A percentile compares a stretch with the other conserved stretches of the same genome.
Evolutionary conservation across 2,113 vertebrate species (phyloP).

Genomic region (Strigops habroptila): DNA sequence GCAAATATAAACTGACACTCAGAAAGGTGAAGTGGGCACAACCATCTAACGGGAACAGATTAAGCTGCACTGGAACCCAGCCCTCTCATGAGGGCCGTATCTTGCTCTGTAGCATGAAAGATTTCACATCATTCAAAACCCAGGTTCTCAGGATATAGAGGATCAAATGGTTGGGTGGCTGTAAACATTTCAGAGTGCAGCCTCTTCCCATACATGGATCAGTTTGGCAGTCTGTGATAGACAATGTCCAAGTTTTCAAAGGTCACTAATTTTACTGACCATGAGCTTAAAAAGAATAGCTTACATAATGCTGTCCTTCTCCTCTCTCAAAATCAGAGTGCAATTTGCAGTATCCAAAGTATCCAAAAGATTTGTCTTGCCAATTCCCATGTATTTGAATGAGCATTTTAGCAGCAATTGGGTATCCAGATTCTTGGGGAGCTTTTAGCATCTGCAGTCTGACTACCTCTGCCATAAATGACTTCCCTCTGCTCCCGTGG

Average conservation of each 20-base stretch:
- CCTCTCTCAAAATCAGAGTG: not conserved
- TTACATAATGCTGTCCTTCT: not conserved
- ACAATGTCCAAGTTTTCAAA: not conserved
- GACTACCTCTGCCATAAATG: not conserved
- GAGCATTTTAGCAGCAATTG: not conserved
- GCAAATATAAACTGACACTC: not conserved
- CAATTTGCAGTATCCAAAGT: not conserved
- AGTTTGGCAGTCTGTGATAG: not conserved
- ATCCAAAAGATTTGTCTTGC: not conserved
- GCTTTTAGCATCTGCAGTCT: not conserved
- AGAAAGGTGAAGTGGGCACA: not conserved
- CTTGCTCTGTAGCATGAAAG: rapidly evolving
- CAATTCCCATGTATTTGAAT: not conserved
- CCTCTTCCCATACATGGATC: not conserved
- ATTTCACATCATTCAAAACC: not conserved
- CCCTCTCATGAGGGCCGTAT: not conserved
- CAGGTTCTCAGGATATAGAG: not conserved
- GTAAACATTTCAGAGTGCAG: not conserved
- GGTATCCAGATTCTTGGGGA: not conserved
- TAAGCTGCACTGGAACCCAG: not conserved
- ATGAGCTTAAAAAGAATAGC: not conserved
- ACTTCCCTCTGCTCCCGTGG: not conserved
- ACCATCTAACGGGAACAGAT: not conserved
- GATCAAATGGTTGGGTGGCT: not conserved
- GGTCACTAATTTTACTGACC: not conserved